Base-by-base conservation (phyloP, 2,797 vertebrate genomes). In the Rhinella marina region DNA sequence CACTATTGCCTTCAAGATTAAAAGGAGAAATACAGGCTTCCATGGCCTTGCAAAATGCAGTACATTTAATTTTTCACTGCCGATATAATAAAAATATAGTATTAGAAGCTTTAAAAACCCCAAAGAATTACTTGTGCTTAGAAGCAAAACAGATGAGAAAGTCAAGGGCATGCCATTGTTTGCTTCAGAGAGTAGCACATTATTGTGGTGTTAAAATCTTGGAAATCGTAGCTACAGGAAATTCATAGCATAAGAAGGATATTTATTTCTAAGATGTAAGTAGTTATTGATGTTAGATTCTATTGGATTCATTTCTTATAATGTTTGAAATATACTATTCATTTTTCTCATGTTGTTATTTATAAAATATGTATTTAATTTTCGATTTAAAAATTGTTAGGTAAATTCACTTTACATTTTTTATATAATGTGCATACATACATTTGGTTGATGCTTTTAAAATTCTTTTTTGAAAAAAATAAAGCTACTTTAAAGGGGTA, bases 71-170 rank as follows among this genome's bases (percentile, higher is more conserved):
- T 68, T 62, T 81, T 32, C n/a, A 68, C 68, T 54, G 61, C 81
- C 50, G 0, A 27, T 82, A 68, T 82, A 62, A 68, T 66, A 82
- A 62, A 50, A 82, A 82, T 66, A 82, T 54, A n/a, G 61, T 48
- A 16, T 25, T 27, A 25, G 62, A 82, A 68, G 81, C 62, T 82
- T 66, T 68, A 54, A 82, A 68, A 82, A 54, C 62, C 81, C 61
- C 48, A 54, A 25, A 25, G 61, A 82, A 82, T 82, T 68, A 52
- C 10, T 66, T 82, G 62, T 8, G 17, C 41, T 54, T 66, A 84
- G 56, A 27, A 73, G 29, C 82, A 41, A 84, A 83, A 59, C 82
- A 84, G 66, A 84, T 72, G 66, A 84, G 27, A 73, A 57, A 84
- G 82, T 84, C 82, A 84, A 73, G 66, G 52, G 17, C 29, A 73